Percentiles rank a stretch among this genome's conserved stretches.
Evolutionary conservation across 2,797 vertebrate genomes (phyloP).

Genomic region (Sylvia borin): DNA sequence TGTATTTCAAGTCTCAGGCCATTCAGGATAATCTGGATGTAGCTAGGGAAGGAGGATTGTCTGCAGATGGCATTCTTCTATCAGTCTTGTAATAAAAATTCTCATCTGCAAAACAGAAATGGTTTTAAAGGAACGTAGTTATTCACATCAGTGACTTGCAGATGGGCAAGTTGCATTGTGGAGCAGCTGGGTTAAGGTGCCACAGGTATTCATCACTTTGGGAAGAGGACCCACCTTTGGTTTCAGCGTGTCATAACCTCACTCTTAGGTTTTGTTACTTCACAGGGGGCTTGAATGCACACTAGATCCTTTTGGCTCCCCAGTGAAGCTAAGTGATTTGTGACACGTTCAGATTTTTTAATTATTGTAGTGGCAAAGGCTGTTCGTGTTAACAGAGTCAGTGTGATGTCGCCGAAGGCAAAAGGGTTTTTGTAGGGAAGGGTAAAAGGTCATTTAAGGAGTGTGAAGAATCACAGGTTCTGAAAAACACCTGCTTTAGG

Average conservation of each 20-base stretch:
- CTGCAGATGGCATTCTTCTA: not conserved
- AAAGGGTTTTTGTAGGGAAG: not conserved
- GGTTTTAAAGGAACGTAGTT: not conserved
- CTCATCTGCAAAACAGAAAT: not conserved
- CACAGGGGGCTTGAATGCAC: not conserved
- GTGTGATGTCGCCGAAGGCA: not conserved
- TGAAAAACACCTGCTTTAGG: not conserved
- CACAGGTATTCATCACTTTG: not conserved
- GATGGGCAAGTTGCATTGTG: not conserved
- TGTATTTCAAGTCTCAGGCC: not conserved
- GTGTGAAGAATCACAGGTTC: not conserved
- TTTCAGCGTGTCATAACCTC: not conserved
- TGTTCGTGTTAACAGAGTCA: not conserved
- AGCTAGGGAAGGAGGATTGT: not conserved
- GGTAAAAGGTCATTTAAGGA: not conserved
- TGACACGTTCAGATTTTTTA: fast-evolving
- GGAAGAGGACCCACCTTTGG: not conserved
- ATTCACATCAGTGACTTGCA: not conserved
- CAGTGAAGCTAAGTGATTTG: not conserved
- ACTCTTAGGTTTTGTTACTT: not conserved
- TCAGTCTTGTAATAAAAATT: not conserved
- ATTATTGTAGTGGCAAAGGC: not conserved
- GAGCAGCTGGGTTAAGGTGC: not conserved
- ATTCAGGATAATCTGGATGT: not conserved
- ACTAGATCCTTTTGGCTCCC: not conserved